Evolutionary conservation across 2,113 vertebrate species (phyloP).

Genomic region (Sakesphorus luctuosus): DNA sequence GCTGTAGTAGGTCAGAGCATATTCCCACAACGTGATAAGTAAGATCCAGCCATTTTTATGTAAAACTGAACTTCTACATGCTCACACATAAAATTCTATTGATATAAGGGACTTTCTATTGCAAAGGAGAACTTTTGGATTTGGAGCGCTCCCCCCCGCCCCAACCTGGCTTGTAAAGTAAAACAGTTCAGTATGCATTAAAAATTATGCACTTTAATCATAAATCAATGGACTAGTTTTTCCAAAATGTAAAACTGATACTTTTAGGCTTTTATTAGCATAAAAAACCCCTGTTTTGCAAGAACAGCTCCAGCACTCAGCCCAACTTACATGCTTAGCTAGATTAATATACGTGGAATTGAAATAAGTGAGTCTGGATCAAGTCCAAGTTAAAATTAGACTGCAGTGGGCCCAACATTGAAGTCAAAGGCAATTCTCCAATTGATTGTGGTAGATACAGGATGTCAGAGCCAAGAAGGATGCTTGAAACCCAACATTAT

Average conservation of each 20-base stretch:
- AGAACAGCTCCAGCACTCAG: neutral
- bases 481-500: neutral
- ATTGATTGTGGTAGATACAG: neutral
- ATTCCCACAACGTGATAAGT: neutral
- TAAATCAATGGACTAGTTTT: neutral
- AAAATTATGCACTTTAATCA: neutral
- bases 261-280: neutral
- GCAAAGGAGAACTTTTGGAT: neutral
- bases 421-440: neutral
- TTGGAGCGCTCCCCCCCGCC: neutral
- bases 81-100: neutral
- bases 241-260: neutral
- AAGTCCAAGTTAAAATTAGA: neutral
- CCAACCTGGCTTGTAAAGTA: neutral
- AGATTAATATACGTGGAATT: neutral
- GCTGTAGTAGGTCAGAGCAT: neutral
- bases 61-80: fast-evolving
- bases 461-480: neutral
- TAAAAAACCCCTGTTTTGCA: neutral
- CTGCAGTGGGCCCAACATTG: fast-evolving
- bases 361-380: neutral
- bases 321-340: neutral
- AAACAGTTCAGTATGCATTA: neutral
- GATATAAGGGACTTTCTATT: neutral
- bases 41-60: neutral